Evolutionary conservation across 2,113 vertebrate species (phyloP), one percentile per base, ranked within the genome.

Genomic region (Alexandromys fortis): DNA sequence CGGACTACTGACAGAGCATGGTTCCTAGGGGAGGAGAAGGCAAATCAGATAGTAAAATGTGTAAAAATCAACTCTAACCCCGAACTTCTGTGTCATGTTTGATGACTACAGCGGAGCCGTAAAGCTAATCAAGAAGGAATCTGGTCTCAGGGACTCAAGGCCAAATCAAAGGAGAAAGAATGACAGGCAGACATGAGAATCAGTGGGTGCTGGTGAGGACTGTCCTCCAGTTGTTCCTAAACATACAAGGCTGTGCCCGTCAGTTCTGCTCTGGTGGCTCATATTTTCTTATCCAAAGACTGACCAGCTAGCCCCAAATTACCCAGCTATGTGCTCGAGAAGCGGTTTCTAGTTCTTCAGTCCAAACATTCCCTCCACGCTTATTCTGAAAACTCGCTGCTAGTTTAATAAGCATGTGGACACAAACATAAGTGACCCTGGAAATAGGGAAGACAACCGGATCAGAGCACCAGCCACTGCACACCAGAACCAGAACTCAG

Each of bases 371-470:
- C 93, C 73, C 28, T 35, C n/a, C 0, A 58, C 7, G 21, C 52
- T 78, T 81, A 92, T 33, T 55, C 52, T 45, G 55, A 91, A 89
- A 52, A 65, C 5, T 78, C 75, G 5, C 22, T 82, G 55, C 81
- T 61, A 77, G 63, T 88, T 95, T 95, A 75, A 65, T n/a, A 91
- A 82, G 35, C 10, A 86, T 12, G 30, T 68, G 55, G 91, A 94
- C 87, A 89, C 82, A 72, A 65, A 86, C 17, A 19, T 33, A 89
- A 76, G 67, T n/a, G 67, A 86, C 49, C 21, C 58, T 49, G 79
- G 73, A 76, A 94, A 38, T 7, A 77, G 2, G 33, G 35, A 76
- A 86, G 76, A 61, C 75, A 73, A 73, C 19, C 38, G 35, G 38
- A 81, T 86, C 61, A 77, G 63, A 79, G 61, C 38, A 58, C 21